Percentiles rank a stretch among this genome's conserved stretches.
Evolutionary conservation across 2,797 vertebrate genomes (phyloP).

Genomic region (Octomys mimax): DNA sequence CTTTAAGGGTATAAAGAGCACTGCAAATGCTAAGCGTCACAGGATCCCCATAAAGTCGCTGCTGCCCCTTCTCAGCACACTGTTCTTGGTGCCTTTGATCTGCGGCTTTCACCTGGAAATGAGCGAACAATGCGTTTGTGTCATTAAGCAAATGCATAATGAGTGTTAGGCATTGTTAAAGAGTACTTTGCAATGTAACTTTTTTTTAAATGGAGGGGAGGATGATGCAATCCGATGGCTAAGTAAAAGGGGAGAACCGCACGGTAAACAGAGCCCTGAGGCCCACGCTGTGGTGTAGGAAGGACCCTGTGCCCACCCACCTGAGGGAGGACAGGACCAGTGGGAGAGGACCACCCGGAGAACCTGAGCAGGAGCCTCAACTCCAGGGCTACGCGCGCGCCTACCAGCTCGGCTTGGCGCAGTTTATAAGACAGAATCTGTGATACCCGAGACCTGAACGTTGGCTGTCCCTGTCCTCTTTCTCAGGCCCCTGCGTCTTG

Average conservation of each 20-base stretch:
- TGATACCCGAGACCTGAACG: rapidly evolving
- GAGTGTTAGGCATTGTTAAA: constrained; percentile 73
- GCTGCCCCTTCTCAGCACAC: constrained; percentile 33
- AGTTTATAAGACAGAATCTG: neutral
- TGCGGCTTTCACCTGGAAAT: constrained; percentile 70
- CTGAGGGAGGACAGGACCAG: neutral
- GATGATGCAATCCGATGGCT: constrained; percentile 70
- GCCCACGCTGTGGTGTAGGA: neutral
- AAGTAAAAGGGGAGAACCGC: neutral
- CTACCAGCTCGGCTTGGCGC: rapidly evolving
- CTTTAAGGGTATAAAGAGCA: constrained; percentile 69
- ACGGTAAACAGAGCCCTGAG: neutral
- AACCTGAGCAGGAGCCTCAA: too few relatives aligned
- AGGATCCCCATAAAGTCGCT: constrained; percentile 50
- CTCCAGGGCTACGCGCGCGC: neutral
- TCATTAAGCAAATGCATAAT: constrained; percentile 76
- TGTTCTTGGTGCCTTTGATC: constrained; percentile 65
- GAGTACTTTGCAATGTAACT: constrained; percentile 70
- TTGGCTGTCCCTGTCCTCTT: neutral
- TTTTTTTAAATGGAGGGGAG: constrained; percentile 52
- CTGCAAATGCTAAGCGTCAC: constrained; percentile 67
- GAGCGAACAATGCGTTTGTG: constrained; percentile 70
- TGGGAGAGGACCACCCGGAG: neutral
- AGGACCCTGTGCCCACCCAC: neutral
- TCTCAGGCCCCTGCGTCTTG: neutral